Base-by-base conservation (phyloP, 2,113 vertebrate genomes). In the Syngnathus typhle region DNA sequence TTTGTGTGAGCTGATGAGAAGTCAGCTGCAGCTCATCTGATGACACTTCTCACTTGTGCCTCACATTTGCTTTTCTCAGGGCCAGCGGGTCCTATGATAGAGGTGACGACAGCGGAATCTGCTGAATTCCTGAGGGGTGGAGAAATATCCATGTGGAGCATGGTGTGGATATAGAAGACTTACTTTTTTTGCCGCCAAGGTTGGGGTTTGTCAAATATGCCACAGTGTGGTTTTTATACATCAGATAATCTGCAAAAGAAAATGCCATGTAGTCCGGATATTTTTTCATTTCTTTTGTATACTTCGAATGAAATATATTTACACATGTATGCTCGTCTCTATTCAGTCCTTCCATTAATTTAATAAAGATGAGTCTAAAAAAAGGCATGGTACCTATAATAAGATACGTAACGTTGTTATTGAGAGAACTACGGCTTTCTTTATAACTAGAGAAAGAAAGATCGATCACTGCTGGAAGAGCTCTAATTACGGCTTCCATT, bases 1-100 rank as follows among this genome's bases (percentile, higher is more conserved):
- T 69, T 71, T 69, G 67, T 61, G 70, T 78, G 75, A 76, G 51
- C 65, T 60, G 68, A 73, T 60, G 61, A 68, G 67, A 72, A 39
- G 27, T 52, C 66, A 77, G 64, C 72, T 60, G 60, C 0, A 9
- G 12, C 61, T 68, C 69, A 59, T 52, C 36, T 54, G 44, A 59
- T 70, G 55, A 64, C 77, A 66, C 37, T 27, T 60, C 36, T 32
- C 60, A 60, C 62, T 52, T 27, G 12, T 49, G 60, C 47, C 52
- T 82, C 44, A 43, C 19, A 15, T 54, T 61, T 75, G 38, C 67
- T 63, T 70, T 59, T 65, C 7, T 68, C 39, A 10, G 60, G 60
- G 60, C 60, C 60, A 44, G 60, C 60, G 9, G 41, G 60, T 62
- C 60, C 60, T 62, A 44, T 62, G 27, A 62, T 62, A 44, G 60